A percentile compares a stretch with the other conserved stretches of the same genome.
These are phyloP conservation scores for Palythoa grandis DNA, from an alignment of 92 coral and sea anemone species.

Conservation along the genomic window DNA sequence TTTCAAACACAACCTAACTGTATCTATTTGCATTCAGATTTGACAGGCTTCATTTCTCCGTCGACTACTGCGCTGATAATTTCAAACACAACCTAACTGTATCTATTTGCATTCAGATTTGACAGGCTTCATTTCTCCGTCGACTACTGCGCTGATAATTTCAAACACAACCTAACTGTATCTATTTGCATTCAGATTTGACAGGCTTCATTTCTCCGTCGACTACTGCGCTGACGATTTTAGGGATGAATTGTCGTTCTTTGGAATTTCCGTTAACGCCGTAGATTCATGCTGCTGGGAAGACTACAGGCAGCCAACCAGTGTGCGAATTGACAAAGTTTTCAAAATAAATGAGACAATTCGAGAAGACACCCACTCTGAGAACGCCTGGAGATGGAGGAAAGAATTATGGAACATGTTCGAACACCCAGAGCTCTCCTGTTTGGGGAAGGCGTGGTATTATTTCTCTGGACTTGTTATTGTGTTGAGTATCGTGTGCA, in stretches of 20 bases:
- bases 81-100: too few species aligned
- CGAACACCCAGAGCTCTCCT: constrained; percentile 75
- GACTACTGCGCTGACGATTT: constrained; percentile 97
- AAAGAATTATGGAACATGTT: constrained; percentile 65
- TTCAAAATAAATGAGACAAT: constrained; percentile 70
- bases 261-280: constrained; percentile 88
- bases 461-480: constrained; percentile 81
- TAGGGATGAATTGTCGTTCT: constrained; percentile 89
- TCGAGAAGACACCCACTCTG: constrained; percentile 9
- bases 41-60: constrained; percentile 85
- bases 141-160: constrained; percentile 95
- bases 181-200: constrained; percentile 60
- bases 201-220: constrained; percentile 82
- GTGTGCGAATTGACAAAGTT: constrained; percentile 72
- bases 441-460: constrained; percentile 69
- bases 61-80: constrained; percentile 94
- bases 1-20: too few species aligned
- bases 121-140: constrained; percentile 86
- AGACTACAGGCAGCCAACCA: constrained; percentile 83
- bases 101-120: constrained; percentile 53
- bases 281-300: constrained; percentile 95
- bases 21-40: constrained; percentile 53
- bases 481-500: constrained; percentile 84
- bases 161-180: too few species aligned
- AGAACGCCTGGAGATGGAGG: constrained; percentile 26